Evolutionary conservation across 2,113 vertebrate species (phyloP).

Genomic region (Nyctibius bracteatus): DNA sequence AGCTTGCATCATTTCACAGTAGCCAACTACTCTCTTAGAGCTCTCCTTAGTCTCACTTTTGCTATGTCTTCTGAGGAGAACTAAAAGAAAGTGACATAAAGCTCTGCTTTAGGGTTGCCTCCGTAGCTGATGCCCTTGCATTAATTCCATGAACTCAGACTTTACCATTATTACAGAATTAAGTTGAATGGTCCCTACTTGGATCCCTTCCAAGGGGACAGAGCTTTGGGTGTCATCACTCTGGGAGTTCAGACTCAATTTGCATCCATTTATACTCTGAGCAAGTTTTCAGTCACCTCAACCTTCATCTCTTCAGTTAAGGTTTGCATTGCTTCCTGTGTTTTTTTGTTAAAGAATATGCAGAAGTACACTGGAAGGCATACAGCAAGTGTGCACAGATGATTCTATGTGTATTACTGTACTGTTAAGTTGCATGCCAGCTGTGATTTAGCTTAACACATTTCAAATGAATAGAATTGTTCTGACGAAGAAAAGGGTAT

Average conservation of each 20-base stretch:
- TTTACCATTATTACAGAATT: neutral
- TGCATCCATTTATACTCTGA: neutral
- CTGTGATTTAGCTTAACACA: neutral
- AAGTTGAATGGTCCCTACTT: neutral
- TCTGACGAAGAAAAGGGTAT: neutral
- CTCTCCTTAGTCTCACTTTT: neutral
- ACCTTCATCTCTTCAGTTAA: neutral
- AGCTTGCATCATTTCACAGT: neutral
- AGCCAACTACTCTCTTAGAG: neutral
- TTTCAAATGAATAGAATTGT: neutral
- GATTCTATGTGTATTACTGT: neutral
- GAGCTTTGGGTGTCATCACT: neutral
- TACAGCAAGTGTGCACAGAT: neutral
- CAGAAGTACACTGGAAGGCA: neutral
- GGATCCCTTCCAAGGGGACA: neutral
- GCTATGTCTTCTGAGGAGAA: neutral
- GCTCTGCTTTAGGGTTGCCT: neutral
- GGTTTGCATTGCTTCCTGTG: neutral
- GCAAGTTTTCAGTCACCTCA: neutral
- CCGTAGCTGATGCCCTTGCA: neutral
- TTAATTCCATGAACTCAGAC: neutral
- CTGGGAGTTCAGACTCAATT: neutral
- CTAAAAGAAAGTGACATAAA: neutral
- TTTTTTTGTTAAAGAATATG: neutral
- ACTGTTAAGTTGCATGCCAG: neutral